A percentile compares a stretch with the other conserved stretches of the same genome.
These are phyloP conservation scores for Oxyura jamaicensis DNA, from an alignment of 2,113 vertebrate species.

Conservation along the genomic window DNA sequence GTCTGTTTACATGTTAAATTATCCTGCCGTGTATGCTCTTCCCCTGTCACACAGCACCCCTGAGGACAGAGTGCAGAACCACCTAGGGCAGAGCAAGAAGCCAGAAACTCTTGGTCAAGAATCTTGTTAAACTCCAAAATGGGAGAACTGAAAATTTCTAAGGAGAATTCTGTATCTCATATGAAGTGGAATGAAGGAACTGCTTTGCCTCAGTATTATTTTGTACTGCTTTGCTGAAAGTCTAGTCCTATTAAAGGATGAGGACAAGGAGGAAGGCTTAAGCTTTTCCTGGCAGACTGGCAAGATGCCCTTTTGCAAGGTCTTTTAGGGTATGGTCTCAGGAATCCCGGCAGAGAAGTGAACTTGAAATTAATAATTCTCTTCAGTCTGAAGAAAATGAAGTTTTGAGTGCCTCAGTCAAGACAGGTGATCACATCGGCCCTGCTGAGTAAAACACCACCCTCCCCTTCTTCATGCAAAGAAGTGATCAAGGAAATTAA, in stretches of 20 bases:
- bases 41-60: neutral
- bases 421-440: neutral
- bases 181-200: neutral
- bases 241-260: constrained; percentile 71
- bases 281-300: constrained; percentile 57
- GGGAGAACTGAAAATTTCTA: neutral
- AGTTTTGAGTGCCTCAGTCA: neutral
- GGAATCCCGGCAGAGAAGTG: neutral
- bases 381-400: neutral
- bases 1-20: neutral
- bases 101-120: neutral
- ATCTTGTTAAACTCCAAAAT: neutral
- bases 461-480: neutral
- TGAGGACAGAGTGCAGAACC: neutral
- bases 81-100: neutral
- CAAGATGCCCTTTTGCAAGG: constrained; percentile 55
- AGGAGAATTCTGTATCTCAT: neutral
- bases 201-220: neutral
- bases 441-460: neutral
- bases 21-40: neutral
- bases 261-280: constrained; percentile 58
- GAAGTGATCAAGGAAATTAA: neutral
- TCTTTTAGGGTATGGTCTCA: constrained; percentile 31
- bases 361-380: neutral
- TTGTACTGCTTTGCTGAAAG: constrained; percentile 30